Evolutionary conservation across 2,888 invertebrate species (phyloP).

Genomic region (Melinopterus prodromus): DNA sequence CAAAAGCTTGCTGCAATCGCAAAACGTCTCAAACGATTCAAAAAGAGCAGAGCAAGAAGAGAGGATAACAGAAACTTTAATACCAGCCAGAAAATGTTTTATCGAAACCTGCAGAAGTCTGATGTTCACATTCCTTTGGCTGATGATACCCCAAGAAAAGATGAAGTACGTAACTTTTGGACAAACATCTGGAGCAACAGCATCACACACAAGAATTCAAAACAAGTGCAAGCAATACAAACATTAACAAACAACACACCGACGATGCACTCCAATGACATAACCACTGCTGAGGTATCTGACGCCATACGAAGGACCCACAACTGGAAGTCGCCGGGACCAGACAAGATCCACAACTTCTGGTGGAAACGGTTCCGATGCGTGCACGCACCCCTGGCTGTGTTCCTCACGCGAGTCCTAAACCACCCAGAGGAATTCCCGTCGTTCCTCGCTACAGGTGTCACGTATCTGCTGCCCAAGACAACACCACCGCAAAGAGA

Average conservation of each 20-base stretch:
- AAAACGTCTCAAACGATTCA: neutral
- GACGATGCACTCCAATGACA: neutral
- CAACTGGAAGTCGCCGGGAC: conserved; percentile 34
- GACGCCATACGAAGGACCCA: conserved; percentile 5
- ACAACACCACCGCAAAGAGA: neutral
- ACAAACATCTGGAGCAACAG: neutral
- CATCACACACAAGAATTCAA: neutral
- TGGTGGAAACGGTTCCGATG: conserved; percentile 30
- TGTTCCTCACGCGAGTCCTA: conserved; percentile 6
- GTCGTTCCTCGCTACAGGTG: neutral
- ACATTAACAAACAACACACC: neutral
- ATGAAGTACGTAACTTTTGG: neutral
- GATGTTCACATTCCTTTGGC: too few species aligned
- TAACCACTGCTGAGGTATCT: conserved; percentile 26
- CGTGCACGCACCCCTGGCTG: conserved; percentile 25
- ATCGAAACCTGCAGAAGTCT: neutral
- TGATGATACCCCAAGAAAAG: too few species aligned
- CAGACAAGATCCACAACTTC: conserved; percentile 31
- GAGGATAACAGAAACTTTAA: neutral
- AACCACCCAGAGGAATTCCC: conserved; percentile 20
- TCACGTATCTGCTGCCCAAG: neutral
- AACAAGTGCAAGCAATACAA: neutral
- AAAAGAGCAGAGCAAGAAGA: neutral
- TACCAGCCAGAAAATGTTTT: neutral
- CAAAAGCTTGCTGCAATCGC: neutral